phyloP scores from a whole-genome alignment of 1,140 invertebrate genomes.

The Plectrocnemia conspersa region DNA sequence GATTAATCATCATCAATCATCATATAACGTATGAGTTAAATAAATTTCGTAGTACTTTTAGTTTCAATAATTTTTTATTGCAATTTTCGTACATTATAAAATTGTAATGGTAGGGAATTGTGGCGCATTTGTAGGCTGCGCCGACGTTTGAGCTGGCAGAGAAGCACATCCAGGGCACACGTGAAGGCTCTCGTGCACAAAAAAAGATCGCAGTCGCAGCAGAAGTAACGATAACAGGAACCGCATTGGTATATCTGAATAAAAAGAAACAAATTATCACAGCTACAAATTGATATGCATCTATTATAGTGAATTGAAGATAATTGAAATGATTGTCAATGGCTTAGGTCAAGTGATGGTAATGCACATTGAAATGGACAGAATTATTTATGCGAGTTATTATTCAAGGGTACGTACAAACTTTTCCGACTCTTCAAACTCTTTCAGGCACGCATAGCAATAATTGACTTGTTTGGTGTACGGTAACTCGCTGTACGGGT shows the following conservation, averaged over 20 bases:
- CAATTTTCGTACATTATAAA: too few relatives aligned
- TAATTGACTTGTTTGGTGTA: constrained; percentile 51
- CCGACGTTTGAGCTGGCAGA: constrained; percentile 40
- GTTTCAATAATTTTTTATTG: too few relatives aligned
- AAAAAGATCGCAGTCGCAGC: constrained; percentile 93
- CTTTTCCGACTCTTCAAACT: constrained; percentile 64
- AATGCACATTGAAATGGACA: background rate
- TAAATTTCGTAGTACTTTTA: too few relatives aligned
- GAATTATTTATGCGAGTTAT: background rate
- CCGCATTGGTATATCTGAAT: constrained; percentile 74
- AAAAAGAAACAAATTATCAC: constrained; percentile 33
- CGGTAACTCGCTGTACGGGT: constrained; percentile 70
- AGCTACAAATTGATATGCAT: background rate
- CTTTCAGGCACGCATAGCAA: constrained; percentile 71
- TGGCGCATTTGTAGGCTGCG: constrained; percentile 39
- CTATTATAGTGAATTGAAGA: background rate
- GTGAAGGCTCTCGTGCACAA: constrained; percentile 89
- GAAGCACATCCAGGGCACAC: constrained; percentile 89
- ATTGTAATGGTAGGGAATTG: constrained; percentile 1
- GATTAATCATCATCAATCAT: too few relatives aligned
- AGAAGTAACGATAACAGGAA: constrained; percentile 76
- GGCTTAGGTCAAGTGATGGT: background rate
- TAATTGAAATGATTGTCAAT: background rate
- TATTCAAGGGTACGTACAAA: constrained; percentile 52
- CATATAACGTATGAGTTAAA: too few relatives aligned